phyloP scores from a whole-genome alignment of 2,888 invertebrate genomes.

The Ormyrus thymus region DNA sequence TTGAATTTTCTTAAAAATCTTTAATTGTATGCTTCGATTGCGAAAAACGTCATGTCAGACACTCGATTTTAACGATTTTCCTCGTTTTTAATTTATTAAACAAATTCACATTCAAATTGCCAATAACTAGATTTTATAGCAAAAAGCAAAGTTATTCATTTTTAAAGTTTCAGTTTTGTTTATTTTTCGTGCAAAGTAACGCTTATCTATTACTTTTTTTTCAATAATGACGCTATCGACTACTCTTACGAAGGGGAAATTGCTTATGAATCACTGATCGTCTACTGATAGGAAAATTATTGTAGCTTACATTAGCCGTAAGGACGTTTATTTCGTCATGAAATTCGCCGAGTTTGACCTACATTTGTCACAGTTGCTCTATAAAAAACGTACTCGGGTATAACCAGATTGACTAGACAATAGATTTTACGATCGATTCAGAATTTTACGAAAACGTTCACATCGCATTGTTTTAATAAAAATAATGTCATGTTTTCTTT shows the following conservation, averaged over 20 bases:
- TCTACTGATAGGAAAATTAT: constrained; percentile 40
- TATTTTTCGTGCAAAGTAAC: not conserved
- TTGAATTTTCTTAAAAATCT: too few relatives aligned
- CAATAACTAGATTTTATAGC: not conserved
- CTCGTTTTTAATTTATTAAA: too few relatives aligned
- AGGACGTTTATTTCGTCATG: constrained; percentile 39
- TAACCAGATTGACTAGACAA: not conserved
- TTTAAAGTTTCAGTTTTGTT: not conserved
- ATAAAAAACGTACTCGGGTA: not conserved
- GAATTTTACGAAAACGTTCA: not conserved
- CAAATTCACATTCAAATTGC: not conserved
- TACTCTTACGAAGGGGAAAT: constrained; percentile 24
- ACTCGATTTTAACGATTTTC: too few relatives aligned
- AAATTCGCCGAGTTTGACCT: constrained; percentile 27
- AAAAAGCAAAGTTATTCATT: not conserved
- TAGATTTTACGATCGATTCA: not conserved
- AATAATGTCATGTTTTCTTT: too few relatives aligned
- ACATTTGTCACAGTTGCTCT: constrained; percentile 25
- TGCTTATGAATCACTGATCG: constrained; percentile 42
- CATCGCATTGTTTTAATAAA: too few relatives aligned
- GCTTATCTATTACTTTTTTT: not conserved
- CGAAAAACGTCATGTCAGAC: too few relatives aligned
- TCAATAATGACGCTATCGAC: not conserved
- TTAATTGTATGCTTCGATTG: too few relatives aligned
- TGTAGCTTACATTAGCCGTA: not conserved